phyloP scores from a whole-genome alignment of 1,140 invertebrate genomes.

The Maconellicoccus hirsutus region DNA sequence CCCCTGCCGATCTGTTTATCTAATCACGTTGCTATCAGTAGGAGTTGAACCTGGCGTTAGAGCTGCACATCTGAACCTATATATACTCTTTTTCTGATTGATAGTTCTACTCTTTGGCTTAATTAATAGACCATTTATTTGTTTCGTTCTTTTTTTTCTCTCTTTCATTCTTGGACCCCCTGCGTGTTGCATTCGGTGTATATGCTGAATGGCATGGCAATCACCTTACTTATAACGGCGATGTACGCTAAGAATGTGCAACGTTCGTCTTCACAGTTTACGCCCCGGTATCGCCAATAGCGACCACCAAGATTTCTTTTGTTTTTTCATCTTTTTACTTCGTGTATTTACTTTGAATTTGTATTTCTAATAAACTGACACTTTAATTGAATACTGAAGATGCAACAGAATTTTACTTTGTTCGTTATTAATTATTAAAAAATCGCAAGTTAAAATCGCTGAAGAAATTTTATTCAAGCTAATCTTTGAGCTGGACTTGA shows the following conservation, averaged over 20 bases:
- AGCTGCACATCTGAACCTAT: conserved; percentile 13
- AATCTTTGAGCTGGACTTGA: too few species aligned
- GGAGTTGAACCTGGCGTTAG: conserved; percentile 17
- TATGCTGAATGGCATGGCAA: conserved; percentile 5
- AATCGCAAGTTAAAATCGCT: too few species aligned
- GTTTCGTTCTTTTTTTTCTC: conserved; percentile 11
- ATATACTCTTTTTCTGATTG: conserved; percentile 6
- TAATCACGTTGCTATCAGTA: conserved; percentile 16
- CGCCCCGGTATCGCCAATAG: conserved; percentile 11
- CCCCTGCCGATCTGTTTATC: conserved; percentile 11
- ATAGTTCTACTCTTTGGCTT: conserved; percentile 18
- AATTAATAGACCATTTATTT: conserved; percentile 21
- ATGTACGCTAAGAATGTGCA: conserved; percentile 14
- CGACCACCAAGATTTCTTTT: conserved; percentile 18
- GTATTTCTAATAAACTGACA: conserved; percentile 16
- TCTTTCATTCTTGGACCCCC: background rate
- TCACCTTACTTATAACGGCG: conserved; percentile 16
- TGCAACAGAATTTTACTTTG: background rate
- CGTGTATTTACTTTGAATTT: background rate
- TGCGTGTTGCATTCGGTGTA: background rate
- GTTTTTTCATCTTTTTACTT: background rate
- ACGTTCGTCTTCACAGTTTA: conserved; percentile 13
- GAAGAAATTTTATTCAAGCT: too few species aligned
- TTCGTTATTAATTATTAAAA: too few species aligned
- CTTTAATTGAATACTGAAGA: background rate